Base-by-base conservation (phyloP, 2,113 vertebrate species). In the Cinclus cinclus region DNA sequence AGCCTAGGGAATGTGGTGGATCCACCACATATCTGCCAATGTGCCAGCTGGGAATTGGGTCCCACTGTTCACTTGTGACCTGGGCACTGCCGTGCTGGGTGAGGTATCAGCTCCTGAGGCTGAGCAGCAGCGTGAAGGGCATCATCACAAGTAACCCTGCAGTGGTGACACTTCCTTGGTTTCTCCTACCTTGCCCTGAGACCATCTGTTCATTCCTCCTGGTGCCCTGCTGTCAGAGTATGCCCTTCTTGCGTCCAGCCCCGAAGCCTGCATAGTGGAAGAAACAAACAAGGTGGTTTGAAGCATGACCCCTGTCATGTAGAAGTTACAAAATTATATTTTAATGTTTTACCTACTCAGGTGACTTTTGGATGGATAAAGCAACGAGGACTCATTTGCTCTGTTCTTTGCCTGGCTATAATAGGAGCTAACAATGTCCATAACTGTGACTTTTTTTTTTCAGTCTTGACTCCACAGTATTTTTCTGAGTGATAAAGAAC, bases 291-390 rank as follows among this genome's bases (percentile, higher is more conserved):
- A 37, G 35, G 35, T 70, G 30, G 5, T 64, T 52, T 64, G 47
- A 83, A 88, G 58, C 11, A 14, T 0, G 2, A 63, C 28, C 9
- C 2, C 0, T 37, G 20, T 12, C 1, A 10, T 6, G n/a, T 41
- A 44, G 37, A 46, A 83, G 19, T 64, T 68, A 39, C 17, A 69
- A 78, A 31, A 30, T 17, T 35, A 5, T 83, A 31, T 71, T 62
- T 60, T 3, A 50, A 5, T 44, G 74, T 91, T 83, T 80, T 3
- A 3, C 68, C 63, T 59, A 3, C 39, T 68, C 2, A 3, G 4
- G 9, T 52, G 47, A 81, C 49, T 80, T 78, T 64, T 64, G 50
- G 17, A 60, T 25, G 25, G 35, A 69, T 58, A 69, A 91, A 64
- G 10, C 17, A 0, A 0, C n/a, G 19, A 87, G n/a, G n/a, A 65